Evolutionary conservation across 2,797 vertebrate genomes (phyloP), one percentile per base, ranked within the genome.

Genomic region (Pelodytes ibericus): DNA sequence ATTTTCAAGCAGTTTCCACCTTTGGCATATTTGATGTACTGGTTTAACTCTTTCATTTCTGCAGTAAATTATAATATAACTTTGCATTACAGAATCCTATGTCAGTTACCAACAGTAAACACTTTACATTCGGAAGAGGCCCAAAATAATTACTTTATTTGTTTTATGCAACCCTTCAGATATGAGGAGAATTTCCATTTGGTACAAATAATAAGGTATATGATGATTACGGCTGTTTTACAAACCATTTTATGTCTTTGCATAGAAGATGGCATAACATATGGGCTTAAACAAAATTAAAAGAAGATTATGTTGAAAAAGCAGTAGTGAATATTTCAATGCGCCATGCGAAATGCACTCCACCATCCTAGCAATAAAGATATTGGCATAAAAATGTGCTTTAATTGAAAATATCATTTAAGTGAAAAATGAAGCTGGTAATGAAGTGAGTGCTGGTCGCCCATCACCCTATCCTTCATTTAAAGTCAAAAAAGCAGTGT

Each of bases 361-460:
- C 10, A 71, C 64, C 59, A 56, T 57, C 63, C 41, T 39, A 18
- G 65, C 56, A 75, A 75, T 30, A 69, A 36, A 57, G 58, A 71
- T 70, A 63, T 70, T 76, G 74, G 67, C 59, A n/a, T 57, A 53
- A 24, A 30, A 56, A 70, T 57, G 30, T 4, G n/a, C 47, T 33
- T 71, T 63, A 63, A 76, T 64, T 70, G 59, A 71, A 76, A 70
- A 70, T 71, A 63, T 57, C 8, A 61, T 63, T 75, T 63, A 30
- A 61, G 41, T 63, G 59, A 57, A 76, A 76, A 71, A 70, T 57
- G 44, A 64, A 71, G 31, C 31, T 31, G 44, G 65, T 71, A 63
- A 63, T 76, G 31, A 70, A 71, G 74, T 57, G 44, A 76, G 15
- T 16, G 31, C 22, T 62, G 58, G 29, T 26, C 26, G 30, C 41